A percentile compares a stretch with the other conserved stretches of the same genome.
Conservation (phyloP, 2,888 invertebrate species). For the Diarsia rubi region DNA sequence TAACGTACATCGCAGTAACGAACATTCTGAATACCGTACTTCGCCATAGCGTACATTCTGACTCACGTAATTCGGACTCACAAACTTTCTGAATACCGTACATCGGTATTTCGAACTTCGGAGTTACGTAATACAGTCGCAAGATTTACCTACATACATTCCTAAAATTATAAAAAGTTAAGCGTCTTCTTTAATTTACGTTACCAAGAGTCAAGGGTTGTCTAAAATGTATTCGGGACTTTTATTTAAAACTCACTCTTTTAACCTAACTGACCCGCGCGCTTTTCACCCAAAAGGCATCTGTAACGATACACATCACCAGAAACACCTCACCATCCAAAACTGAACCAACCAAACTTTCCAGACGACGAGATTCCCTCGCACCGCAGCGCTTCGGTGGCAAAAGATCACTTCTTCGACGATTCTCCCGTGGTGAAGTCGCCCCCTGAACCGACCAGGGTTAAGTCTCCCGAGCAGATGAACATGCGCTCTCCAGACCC, state of each 20-base stretch:
- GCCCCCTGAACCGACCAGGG: constrained; percentile 97
- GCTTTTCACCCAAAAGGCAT: constrained; percentile 30
- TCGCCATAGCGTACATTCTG: no score
- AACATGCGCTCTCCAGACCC: constrained; percentile 98
- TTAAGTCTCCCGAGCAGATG: constrained; percentile 98
- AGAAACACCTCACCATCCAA: not conserved
- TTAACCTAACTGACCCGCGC: not conserved
- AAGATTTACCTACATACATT: not conserved
- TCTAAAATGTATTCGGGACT: not conserved
- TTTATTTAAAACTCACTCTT: not conserved
- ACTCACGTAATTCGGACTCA: no score
- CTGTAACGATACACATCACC: constrained; percentile 62
- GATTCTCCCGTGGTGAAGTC: constrained; percentile 95
- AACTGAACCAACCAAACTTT: constrained; percentile 24
- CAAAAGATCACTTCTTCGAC: constrained; percentile 89
- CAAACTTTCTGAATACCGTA: no score
- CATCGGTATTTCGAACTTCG: no score
- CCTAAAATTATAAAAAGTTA: not conserved
- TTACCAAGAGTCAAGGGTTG: not conserved
- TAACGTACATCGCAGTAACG: no score
- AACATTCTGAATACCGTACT: no score
- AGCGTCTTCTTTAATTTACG: not conserved
- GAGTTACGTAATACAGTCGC: no score
- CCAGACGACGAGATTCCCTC: constrained; percentile 87
- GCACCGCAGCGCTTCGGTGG: constrained; percentile 89